Base-by-base conservation (phyloP, 2,113 vertebrate genomes). In the Thymallus thymallus region DNA sequence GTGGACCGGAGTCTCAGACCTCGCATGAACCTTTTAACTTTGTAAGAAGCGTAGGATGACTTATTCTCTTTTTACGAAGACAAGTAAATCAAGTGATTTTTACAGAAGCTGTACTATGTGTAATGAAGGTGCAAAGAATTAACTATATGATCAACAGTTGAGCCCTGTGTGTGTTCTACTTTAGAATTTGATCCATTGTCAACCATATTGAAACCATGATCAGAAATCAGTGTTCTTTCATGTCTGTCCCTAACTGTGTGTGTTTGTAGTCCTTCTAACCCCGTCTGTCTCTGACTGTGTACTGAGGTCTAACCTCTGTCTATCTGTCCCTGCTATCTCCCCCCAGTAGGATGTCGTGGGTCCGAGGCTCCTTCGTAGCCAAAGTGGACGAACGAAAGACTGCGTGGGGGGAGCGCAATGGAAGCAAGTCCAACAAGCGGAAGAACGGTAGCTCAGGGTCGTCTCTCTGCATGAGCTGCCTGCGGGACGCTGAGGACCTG, bases 321-420 rank as follows among this genome's bases (percentile, higher is more conserved):
- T 24, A 56, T 6, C 13, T 32, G 1, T 76, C 20, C 14, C 48
- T 14, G 48, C 48, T 41, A 41, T 81, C 71, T 65, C 68, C 7
- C 68, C 2, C 16, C 68, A 14, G 26, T 7, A 96, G 94, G 87
- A 97, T 98, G 97, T 99, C 97, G 78, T 99, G 97, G 97, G 96
- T 96, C 94, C 95, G 95, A 73, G 93, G 94, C 84, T 93, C 98
- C 91, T 92, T 98, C 82, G 94, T 94, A 68, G 92, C 94, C 86
- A 95, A 95, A 83, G 94, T 96, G 91, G 96, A 98, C 30, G 94
- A 98, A 68, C 91, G 94, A 82, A 98, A 97, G 89, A 96, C 95
- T 4, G 95, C 96, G 81, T 98, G 97, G 96, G 96, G 95, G 35
- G 97, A 98, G 68, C 94, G 95, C 88, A 97, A 97, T 70, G 96